Evolutionary conservation across 1,140 invertebrate species (phyloP).

Genomic region (Hormaphis cornu): DNA sequence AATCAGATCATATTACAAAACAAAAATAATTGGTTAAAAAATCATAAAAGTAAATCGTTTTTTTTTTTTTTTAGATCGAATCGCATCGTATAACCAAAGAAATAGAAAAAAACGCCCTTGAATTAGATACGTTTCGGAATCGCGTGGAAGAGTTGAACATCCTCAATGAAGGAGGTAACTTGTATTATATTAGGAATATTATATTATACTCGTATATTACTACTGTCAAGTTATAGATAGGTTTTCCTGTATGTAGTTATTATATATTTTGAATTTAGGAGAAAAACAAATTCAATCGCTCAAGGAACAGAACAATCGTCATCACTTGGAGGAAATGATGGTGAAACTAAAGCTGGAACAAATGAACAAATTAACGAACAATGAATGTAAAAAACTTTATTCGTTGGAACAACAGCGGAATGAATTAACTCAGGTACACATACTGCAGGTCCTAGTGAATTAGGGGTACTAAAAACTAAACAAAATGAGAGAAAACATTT

Average conservation of each 20-base stretch:
- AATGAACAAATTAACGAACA: constrained; percentile 47
- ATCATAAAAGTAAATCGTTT: neutral
- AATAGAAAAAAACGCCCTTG: neutral
- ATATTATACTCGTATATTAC: too few species aligned
- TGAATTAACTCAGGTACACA: constrained; percentile 48
- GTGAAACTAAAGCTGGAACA: constrained; percentile 50
- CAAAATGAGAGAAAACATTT: too few species aligned
- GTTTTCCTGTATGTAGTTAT: too few species aligned
- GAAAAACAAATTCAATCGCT: constrained; percentile 47
- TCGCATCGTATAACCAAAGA: neutral
- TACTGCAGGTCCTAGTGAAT: neutral
- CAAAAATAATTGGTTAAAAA: neutral
- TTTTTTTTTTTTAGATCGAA: neutral
- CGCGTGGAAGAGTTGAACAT: neutral
- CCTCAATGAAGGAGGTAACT: neutral
- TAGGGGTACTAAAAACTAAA: too few species aligned
- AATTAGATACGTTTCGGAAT: neutral
- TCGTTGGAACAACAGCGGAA: constrained; percentile 50
- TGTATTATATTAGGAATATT: neutral
- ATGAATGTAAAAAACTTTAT: constrained; percentile 49
- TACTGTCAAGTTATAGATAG: too few species aligned
- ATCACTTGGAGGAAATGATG: constrained; percentile 55
- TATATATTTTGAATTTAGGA: constrained; percentile 36
- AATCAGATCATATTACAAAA: neutral
- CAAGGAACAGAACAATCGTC: constrained; percentile 44